Evolutionary conservation across 1,140 invertebrate genomes (phyloP).

Genomic region (Listronotus oregonensis): DNA sequence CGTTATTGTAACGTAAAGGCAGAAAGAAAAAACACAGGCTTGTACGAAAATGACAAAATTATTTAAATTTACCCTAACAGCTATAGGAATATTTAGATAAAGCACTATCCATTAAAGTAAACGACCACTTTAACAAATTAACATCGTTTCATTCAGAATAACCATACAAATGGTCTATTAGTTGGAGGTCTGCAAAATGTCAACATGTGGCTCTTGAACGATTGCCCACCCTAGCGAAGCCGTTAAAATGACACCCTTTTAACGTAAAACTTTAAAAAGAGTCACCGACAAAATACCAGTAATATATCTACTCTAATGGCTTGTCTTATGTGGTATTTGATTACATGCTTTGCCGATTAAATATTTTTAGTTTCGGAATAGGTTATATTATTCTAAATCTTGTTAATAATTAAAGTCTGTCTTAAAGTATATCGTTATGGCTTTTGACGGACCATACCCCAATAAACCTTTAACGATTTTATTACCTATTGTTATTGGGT

Average conservation of each 20-base stretch:
- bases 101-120: background rate
- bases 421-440: too few species aligned
- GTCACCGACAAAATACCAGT: constrained; percentile 6
- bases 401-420: too few species aligned
- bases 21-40: too few species aligned
- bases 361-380: too few species aligned
- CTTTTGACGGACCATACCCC: too few species aligned
- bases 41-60: too few species aligned
- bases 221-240: background rate
- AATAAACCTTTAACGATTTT: too few species aligned
- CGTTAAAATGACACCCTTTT: constrained; percentile 1
- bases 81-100: background rate
- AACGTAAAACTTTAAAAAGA: background rate
- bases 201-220: background rate
- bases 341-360: background rate
- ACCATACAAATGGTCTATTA: constrained; percentile 1
- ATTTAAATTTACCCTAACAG: too few species aligned
- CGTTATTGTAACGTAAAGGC: too few species aligned
- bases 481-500: too few species aligned
- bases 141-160: constrained; percentile 10
- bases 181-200: constrained; percentile 3
- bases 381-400: too few species aligned
- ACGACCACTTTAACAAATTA: background rate
- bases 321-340: background rate
- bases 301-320: constrained; percentile 5